Base-by-base conservation (phyloP, 2,797 vertebrate species). In the Xenops minutus region DNA sequence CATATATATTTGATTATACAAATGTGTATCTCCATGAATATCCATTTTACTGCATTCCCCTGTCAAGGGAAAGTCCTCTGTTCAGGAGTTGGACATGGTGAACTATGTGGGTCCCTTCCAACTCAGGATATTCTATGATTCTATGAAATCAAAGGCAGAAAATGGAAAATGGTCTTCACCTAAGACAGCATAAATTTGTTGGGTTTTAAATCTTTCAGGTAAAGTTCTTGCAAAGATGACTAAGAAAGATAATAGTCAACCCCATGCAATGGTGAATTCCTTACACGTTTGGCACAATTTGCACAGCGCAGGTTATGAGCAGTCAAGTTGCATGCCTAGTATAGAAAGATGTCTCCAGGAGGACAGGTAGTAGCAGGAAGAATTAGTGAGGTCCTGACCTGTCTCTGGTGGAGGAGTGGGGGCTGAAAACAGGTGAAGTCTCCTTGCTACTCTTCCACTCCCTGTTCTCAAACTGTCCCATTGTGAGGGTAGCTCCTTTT, bases 401-500 rank as follows among this genome's bases (percentile, higher is more conserved):
- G 61, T 46, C 75, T 46, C 51, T 26, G 30, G 34, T 46, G 64
- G 36, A 78, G 26, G 36, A 78, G 75, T 1, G 5, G n/a, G 13
- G 12, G 36, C 43, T 24, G 51, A 71, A 55, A 69, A 87, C 1
- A 3, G 39, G 23, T 8, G 8, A 72, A 82, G n/a, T 56, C 32
- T 46, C 10, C 3, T 55, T 51, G 20, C 10, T 55, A 30, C 10
- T 11, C 3, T 71, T 75, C 41, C 39, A 39, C 36, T 61, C 16
- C 12, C 12, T 43, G 39, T 85, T 78, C 58, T 55, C 67, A 56
- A 64, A 71, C 17, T 15, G 49, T 71, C 11, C 21, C 62, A 43
- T 6, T 0, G 2, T 0, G 5, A 20, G 12, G 11, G 30, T 7
- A 85, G 14, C 10, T 27, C 5, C 34, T 59, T 7, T 54, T 55